phyloP scores from a whole-genome alignment of 2,113 vertebrate genomes.

The Condylura cristata region DNA sequence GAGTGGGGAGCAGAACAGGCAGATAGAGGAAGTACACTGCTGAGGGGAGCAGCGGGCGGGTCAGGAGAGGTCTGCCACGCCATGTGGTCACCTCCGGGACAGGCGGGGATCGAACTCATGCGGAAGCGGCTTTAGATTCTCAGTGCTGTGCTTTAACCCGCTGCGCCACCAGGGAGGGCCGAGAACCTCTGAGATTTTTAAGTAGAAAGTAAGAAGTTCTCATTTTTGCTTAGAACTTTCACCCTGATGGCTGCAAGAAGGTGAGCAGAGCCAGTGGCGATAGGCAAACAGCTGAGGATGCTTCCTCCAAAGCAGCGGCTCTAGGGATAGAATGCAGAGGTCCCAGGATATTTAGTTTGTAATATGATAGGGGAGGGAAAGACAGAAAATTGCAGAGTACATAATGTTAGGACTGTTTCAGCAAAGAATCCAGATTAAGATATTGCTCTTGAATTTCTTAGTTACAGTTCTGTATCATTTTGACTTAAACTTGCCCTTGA shows the following conservation, averaged over 20 bases:
- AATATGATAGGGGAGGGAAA: not conserved
- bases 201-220: not conserved
- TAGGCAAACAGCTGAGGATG: not conserved
- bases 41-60: too few species aligned
- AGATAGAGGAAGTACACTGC: too few species aligned
- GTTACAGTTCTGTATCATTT: not conserved
- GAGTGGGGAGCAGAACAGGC: too few species aligned
- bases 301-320: conserved; percentile 1
- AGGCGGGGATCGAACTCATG: too few species aligned
- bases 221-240: conserved; percentile 43
- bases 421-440: not conserved
- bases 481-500: conserved; percentile 31
- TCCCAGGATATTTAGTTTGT: not conserved
- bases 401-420: not conserved
- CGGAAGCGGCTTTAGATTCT: too few species aligned
- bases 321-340: not conserved
- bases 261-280: not conserved
- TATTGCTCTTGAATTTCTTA: conserved; percentile 30
- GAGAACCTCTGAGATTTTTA: not conserved
- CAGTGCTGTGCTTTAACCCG: too few species aligned
- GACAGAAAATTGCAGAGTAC: not conserved
- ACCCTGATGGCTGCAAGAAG: not conserved
- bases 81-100: too few species aligned
- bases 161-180: too few species aligned
- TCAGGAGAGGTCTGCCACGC: too few species aligned